Evolutionary conservation across 2,797 vertebrate species (phyloP).

Genomic region (Gallirallus australis): DNA sequence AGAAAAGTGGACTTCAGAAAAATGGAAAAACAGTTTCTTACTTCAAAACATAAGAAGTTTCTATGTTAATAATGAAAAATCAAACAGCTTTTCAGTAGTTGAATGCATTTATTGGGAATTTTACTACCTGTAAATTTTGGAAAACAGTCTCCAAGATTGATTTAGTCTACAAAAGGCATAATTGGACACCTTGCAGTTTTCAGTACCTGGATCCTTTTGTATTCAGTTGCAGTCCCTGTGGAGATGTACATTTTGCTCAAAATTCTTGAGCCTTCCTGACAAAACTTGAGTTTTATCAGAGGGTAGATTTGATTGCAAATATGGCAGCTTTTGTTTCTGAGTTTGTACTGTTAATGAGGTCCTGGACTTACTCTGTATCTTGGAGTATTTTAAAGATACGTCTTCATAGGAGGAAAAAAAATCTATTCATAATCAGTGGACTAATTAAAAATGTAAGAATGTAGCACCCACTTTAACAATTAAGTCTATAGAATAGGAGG

Average conservation of each 20-base stretch:
- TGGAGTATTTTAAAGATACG: conserved; percentile 3
- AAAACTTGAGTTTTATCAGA: not conserved
- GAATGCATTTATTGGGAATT: not conserved
- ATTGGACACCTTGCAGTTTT: not conserved
- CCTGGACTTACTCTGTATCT: not conserved
- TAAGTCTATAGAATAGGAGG: not conserved
- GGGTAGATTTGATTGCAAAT: not conserved
- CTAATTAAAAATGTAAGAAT: conserved; percentile 34
- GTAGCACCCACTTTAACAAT: not conserved
- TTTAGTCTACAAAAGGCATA: not conserved
- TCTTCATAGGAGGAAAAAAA: not conserved
- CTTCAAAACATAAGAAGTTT: not conserved
- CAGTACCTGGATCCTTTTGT: not conserved
- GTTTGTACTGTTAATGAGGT: conserved; percentile 11
- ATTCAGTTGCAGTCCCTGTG: not conserved
- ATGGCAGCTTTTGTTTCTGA: not conserved
- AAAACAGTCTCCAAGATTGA: not conserved
- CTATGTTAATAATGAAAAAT: not conserved
- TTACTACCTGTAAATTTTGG: not conserved
- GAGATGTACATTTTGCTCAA: not conserved
- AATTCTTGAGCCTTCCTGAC: not conserved
- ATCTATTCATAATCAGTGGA: not conserved
- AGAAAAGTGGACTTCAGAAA: not conserved
- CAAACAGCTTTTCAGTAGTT: not conserved
- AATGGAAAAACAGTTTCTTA: not conserved